These are phyloP conservation scores for Cydia fagiglandana DNA, from an alignment of 1,140 invertebrate species.

Conservation along the genomic window DNA sequence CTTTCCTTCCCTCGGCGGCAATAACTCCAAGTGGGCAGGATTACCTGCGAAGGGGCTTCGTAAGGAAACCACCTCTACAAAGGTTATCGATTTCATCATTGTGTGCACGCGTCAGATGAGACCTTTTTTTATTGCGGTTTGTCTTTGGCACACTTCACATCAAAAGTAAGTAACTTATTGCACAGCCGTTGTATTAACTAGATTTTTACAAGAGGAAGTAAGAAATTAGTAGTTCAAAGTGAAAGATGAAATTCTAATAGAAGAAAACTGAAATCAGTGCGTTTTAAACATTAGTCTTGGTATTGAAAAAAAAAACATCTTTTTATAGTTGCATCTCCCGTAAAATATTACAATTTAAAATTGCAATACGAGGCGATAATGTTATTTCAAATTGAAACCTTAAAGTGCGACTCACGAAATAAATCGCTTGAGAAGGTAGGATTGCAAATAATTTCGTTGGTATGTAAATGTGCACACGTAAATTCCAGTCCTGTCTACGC, in stretches of 20 bases:
- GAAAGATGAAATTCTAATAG: too few species aligned
- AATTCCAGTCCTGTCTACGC: slow-evolving; percentile 71
- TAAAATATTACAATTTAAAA: neutral
- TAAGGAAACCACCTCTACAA: slow-evolving; percentile 70
- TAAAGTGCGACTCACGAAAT: slow-evolving; percentile 57
- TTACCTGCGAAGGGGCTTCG: slow-evolving; percentile 76
- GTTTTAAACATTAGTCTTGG: too few species aligned
- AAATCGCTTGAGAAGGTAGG: slow-evolving; percentile 60
- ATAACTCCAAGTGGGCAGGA: slow-evolving; percentile 79
- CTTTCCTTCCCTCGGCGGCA: slow-evolving; percentile 78
- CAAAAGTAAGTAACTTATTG: slow-evolving; percentile 32
- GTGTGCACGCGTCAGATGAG: slow-evolving; percentile 56
- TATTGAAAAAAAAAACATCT: too few species aligned
- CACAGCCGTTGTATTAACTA: slow-evolving; percentile 33
- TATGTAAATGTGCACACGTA: slow-evolving; percentile 75
- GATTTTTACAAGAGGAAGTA: slow-evolving; percentile 19
- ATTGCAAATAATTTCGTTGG: slow-evolving; percentile 72
- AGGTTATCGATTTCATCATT: slow-evolving; percentile 75
- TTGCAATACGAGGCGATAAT: neutral
- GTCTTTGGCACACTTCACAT: slow-evolving; percentile 39
- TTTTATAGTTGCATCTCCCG: neutral
- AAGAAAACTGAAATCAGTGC: too few species aligned
- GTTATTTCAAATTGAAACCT: slow-evolving; percentile 41
- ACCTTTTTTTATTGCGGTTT: slow-evolving; percentile 47
- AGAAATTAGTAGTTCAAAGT: neutral